A percentile compares a stretch with the other conserved stretches of the same genome.
These are phyloP conservation scores for Hippocampus barbouri DNA, from an alignment of 2,113 vertebrate species.

Conservation along the genomic window DNA sequence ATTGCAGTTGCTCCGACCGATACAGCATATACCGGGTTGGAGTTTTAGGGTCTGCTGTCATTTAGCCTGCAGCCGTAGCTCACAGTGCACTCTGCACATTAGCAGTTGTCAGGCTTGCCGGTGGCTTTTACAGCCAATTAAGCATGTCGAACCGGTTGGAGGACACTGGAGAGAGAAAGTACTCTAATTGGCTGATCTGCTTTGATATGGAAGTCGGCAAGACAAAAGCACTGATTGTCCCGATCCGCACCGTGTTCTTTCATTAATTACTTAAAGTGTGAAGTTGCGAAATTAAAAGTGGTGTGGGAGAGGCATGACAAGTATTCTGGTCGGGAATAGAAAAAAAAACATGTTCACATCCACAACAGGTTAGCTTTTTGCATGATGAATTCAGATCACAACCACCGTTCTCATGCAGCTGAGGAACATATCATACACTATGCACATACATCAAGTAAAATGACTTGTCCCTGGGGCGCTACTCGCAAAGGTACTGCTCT, in stretches of 20 bases:
- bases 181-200: conserved; percentile 6
- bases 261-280: background rate
- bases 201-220: background rate
- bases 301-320: background rate
- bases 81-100: background rate
- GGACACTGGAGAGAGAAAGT: background rate
- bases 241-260: background rate
- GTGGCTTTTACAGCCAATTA: conserved; percentile 11
- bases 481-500: background rate
- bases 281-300: background rate
- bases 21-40: background rate
- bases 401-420: background rate
- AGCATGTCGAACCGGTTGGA: background rate
- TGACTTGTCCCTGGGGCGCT: background rate
- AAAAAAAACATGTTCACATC: too few species aligned
- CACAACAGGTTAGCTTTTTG: background rate
- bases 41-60: background rate
- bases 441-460: background rate
- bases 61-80: background rate
- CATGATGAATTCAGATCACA: background rate
- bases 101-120: conserved; percentile 3
- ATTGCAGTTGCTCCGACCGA: background rate
- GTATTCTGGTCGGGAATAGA: background rate
- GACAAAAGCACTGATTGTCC: background rate
- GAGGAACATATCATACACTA: background rate